Percentiles rank a stretch among this genome's conserved stretches.
Conservation (phyloP, 2,797 vertebrate species). For the Atherinosoma microstoma region DNA sequence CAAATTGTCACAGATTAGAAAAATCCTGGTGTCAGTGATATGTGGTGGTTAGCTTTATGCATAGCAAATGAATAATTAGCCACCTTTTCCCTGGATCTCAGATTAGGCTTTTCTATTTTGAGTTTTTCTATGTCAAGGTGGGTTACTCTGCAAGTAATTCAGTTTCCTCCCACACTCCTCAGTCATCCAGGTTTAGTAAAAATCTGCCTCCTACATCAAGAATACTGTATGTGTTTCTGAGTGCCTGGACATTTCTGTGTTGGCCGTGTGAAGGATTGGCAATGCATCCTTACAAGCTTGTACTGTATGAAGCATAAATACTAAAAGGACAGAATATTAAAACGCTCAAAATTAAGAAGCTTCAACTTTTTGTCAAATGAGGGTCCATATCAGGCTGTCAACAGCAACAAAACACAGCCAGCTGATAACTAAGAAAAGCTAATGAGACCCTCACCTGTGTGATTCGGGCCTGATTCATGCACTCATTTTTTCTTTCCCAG, state of each 20-base stretch:
- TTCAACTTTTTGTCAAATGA: not conserved
- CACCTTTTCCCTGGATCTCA: too few relatives aligned
- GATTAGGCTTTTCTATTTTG: not conserved
- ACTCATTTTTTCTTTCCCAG: constrained; percentile 35
- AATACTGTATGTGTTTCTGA: not conserved
- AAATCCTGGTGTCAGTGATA: too few relatives aligned
- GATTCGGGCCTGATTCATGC: constrained; percentile 12
- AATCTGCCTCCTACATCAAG: too few relatives aligned
- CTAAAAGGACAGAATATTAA: not conserved
- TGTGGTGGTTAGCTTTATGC: too few relatives aligned
- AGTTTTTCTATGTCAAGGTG: too few relatives aligned
- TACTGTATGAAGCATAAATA: too few relatives aligned
- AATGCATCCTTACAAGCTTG: too few relatives aligned
- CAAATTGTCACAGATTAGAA: too few relatives aligned
- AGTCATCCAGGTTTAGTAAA: not conserved
- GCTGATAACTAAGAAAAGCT: not conserved
- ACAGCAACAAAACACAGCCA: not conserved
- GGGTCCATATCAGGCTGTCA: not conserved
- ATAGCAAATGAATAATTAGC: too few relatives aligned
- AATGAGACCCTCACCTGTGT: not conserved
- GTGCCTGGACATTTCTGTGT: not conserved
- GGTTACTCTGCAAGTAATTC: not conserved
- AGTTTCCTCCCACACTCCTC: not conserved
- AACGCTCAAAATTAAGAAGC: not conserved
- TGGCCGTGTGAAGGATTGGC: not conserved